phyloP scores from a whole-genome alignment of 2,797 vertebrate species.

The Brachymystax lenok region DNA sequence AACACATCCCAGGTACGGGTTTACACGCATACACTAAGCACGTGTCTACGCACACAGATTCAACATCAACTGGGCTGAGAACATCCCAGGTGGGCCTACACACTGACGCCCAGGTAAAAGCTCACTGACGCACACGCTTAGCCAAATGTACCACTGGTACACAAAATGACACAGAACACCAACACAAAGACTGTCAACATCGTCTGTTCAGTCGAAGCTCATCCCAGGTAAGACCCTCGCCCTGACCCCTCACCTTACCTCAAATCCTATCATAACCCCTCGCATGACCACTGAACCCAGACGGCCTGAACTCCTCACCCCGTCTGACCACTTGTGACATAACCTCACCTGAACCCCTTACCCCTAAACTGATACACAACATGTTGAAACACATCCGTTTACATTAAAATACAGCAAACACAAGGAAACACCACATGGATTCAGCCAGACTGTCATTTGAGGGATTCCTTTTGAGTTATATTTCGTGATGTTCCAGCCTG shows the following conservation, averaged over 20 bases:
- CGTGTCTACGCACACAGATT: conserved; percentile 17
- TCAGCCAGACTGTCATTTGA: not conserved
- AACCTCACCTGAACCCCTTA: not conserved
- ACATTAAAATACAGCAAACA: not conserved
- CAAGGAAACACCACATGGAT: not conserved
- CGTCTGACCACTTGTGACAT: not conserved
- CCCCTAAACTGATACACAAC: not conserved
- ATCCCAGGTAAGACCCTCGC: conserved; percentile 26
- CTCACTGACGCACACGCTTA: not conserved
- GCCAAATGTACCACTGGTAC: too few relatives aligned
- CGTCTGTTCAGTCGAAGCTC: not conserved
- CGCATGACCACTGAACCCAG: conserved; percentile 20
- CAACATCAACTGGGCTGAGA: not conserved
- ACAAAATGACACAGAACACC: not conserved
- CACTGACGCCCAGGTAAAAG: conserved; percentile 26
- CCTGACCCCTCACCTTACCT: conserved; percentile 30
- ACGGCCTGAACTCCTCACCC: conserved; percentile 32
- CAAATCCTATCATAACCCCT: conserved; percentile 28
- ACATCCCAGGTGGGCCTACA: not conserved
- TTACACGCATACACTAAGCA: conserved; percentile 8
- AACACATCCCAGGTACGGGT: conserved; percentile 95
- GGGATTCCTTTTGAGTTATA: not conserved
- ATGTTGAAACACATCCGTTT: not conserved
- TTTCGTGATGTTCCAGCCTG: not conserved
- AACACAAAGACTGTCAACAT: not conserved